phyloP scores from a whole-genome alignment of 1,140 invertebrate species.

The Drosophila sechellia region DNA sequence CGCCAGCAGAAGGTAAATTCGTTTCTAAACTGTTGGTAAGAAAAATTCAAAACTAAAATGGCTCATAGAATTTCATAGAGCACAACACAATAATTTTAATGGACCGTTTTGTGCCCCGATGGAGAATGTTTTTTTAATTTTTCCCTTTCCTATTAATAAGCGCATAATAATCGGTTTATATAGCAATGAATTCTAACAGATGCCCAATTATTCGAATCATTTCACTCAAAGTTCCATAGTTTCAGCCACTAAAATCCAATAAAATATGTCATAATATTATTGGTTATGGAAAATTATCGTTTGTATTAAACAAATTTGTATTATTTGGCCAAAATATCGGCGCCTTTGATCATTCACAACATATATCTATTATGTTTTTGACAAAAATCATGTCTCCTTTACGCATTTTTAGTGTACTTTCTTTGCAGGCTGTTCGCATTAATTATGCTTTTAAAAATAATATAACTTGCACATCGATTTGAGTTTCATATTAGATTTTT shows the following conservation, averaged over 20 bases:
- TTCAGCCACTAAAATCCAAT: constrained; percentile 3
- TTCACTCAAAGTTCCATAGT: neutral
- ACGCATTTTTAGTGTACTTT: constrained; percentile 3
- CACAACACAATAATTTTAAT: constrained; percentile 75
- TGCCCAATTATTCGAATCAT: neutral
- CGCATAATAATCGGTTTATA: constrained; percentile 6
- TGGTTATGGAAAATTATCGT: constrained; percentile 31
- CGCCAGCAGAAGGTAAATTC: constrained; percentile 45
- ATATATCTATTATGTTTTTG: constrained; percentile 9
- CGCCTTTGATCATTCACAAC: constrained; percentile 23
- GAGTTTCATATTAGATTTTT: neutral
- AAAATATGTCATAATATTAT: constrained; percentile 25
- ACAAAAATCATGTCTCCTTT: constrained; percentile 1
- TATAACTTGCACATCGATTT: neutral
- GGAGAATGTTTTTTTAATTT: constrained; percentile 64
- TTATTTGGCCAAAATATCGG: constrained; percentile 7
- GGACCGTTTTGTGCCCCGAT: constrained; percentile 63
- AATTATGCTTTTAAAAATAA: neutral
- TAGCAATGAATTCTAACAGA: constrained; percentile 3
- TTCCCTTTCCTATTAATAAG: neutral
- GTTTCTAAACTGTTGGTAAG: constrained; percentile 54
- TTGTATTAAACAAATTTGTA: constrained; percentile 18
- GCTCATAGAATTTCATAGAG: constrained; percentile 62
- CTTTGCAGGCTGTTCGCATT: neutral
- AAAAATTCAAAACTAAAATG: constrained; percentile 20